Evolutionary conservation across 2,113 vertebrate genomes (phyloP).

Genomic region (Abramis brama): DNA sequence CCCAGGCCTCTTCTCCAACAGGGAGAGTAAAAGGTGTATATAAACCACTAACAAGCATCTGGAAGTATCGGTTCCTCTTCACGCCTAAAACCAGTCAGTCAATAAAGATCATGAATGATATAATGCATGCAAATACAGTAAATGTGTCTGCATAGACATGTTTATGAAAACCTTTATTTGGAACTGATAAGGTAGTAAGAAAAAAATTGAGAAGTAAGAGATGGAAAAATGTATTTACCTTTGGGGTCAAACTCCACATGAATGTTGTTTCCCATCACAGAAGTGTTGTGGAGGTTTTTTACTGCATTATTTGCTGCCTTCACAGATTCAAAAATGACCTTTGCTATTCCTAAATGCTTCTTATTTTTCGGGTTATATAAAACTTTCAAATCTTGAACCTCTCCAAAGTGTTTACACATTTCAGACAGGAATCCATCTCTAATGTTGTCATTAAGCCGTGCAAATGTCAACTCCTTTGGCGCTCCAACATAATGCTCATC

Average conservation of each 20-base stretch:
- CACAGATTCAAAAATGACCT: constrained; percentile 91
- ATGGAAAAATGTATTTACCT: constrained; percentile 74
- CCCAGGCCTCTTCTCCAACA: constrained; percentile 76
- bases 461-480: constrained; percentile 97
- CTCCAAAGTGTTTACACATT: constrained; percentile 93
- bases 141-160: not conserved
- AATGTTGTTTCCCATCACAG: constrained; percentile 97
- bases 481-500: constrained; percentile 94
- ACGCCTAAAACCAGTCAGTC: constrained; percentile 79
- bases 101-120: not conserved
- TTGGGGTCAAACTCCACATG: constrained; percentile 96
- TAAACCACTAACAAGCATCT: constrained; percentile 86
- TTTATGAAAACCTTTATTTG: not conserved
- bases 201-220: not conserved
- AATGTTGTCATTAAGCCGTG: constrained; percentile 94
- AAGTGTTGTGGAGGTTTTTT: constrained; percentile 89
- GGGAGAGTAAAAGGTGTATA: constrained; percentile 93
- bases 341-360: constrained; percentile 94
- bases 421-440: constrained; percentile 87
- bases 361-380: constrained; percentile 94
- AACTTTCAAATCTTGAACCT: constrained; percentile 91
- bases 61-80: constrained; percentile 88
- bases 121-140: not conserved
- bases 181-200: not conserved
- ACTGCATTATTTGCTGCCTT: constrained; percentile 87